Evolutionary conservation across 2,797 vertebrate species (phyloP), one percentile per base, ranked within the genome.

Genomic region (Esox masquinongy): DNA sequence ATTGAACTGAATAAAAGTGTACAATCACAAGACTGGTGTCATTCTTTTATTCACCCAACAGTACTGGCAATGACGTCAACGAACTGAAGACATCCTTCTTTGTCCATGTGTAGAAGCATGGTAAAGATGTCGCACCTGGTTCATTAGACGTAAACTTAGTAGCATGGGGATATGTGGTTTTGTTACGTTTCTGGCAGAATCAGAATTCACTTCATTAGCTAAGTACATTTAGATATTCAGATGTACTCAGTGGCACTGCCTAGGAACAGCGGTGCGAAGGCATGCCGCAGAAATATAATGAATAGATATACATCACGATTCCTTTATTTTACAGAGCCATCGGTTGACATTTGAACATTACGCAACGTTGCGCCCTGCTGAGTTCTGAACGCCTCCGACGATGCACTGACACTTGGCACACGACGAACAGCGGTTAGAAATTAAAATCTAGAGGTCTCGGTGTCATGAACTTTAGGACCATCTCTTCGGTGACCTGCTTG

Each of bases 381-480:
- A 59, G 53, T 22, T 59, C 3, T 72, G 75, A 74, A 17, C 12
- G n/a, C 15, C 26, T 19, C 70, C 4, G 8, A 29, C 56, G 36
- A 19, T 56, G 70, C 29, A 24, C 24, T 14, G 49, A n/a, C 4
- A 39, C 34, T 39, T 64, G 14, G 29, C 22, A 63, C 29, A 50
- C 19, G 51, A 72, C 9, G 39, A 43, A 15, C 63, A 16, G 5
- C 1, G 75, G 31, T 91, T 96, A 97, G 71, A 93, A 94, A 68
- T 94, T 91, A 85, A 96, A 97, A 84, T 93, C 92, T 64, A 99
- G 91, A 79, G 94, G 93, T 76, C 95, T 89, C 6, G 97, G 98
- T 17, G 94, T 97, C 98, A 99, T 99, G 85, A 99, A 99, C 74
- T 95, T 91, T 72, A 90, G 93, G 83, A 97, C 95, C 0, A 78